Conservation (phyloP, 1,140 invertebrate genomes). For the Sesamia nonagrioides region DNA sequence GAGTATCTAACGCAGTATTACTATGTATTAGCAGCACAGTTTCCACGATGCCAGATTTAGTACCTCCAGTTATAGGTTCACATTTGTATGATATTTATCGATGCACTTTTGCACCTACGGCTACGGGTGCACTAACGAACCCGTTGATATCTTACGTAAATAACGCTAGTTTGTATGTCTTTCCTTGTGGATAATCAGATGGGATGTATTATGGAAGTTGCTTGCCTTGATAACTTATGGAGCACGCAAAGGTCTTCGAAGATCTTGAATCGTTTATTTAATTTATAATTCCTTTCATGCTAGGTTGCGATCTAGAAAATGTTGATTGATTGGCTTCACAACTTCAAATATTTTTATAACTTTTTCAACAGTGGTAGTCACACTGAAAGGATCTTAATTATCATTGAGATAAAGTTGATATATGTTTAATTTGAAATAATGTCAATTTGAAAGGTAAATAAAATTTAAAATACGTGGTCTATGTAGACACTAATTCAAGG, state of each 20-base stretch:
- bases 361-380: too few species aligned
- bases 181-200: conserved; percentile 34
- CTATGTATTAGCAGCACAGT: conserved; percentile 46
- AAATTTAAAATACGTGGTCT: too few species aligned
- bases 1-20: neutral
- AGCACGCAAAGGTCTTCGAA: conserved; percentile 19
- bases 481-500: too few species aligned
- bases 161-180: conserved; percentile 45
- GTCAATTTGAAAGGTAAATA: too few species aligned
- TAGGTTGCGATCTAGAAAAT: neutral
- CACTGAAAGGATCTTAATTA: too few species aligned
- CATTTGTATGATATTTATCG: conserved; percentile 52
- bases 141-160: conserved; percentile 48
- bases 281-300: neutral
- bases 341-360: too few species aligned
- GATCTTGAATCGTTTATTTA: conserved; percentile 4
- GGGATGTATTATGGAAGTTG: conserved; percentile 29
- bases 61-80: conserved; percentile 47
- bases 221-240: conserved; percentile 29
- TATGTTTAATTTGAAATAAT: too few species aligned
- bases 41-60: conserved; percentile 49
- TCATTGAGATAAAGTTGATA: too few species aligned
- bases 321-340: neutral
- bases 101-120: conserved; percentile 50
- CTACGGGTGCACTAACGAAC: conserved; percentile 55